Evolutionary conservation across 2,113 vertebrate species (phyloP), one percentile per base, ranked within the genome.

Genomic region (Erpornis zantholeuca): DNA sequence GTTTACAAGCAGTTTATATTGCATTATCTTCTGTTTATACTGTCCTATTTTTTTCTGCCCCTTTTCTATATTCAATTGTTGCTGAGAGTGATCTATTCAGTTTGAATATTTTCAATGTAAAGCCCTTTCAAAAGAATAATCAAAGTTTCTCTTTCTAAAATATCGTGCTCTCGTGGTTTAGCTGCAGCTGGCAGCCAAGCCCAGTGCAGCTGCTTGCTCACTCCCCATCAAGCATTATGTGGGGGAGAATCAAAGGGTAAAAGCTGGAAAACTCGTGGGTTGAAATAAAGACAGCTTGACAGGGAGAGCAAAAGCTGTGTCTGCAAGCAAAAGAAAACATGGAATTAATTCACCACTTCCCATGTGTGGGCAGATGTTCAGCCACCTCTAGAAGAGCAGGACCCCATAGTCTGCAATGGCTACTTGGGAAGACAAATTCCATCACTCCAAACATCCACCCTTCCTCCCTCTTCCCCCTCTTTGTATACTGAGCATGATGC

Each of bases 371-470:
- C 2, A 60, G 49, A 38, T 38, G 13, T 60, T 66, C 18, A 50
- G 12, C 15, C 8, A 36, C 19, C 18, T 59, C 44, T 10, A 73
- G 22, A 49, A 36, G 17, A 52, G 10, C 52, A 52, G 27, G 33
- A 22, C 22, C 12, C 12, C 8, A 14, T 52, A 1, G 1, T 14
- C 19, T 3, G 7, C 15, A 24, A 24, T 8, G 7, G 24, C 23
- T 40, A 40, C 20, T 35, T 0, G 1, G 40, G n/a, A 61, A 66
- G 33, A 73, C 11, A 59, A 65, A 65, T 24, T 15, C 15, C 12
- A 33, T 50, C 36, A 36, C 8, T 31, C 31, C 15, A 36, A 50
- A 44, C 6, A 42, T 31, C 27, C 7, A 71, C 8, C 5, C 14
- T 27, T 57, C 13, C 21, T 50, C 20, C 7, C 59, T 86, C 16